phyloP scores from a whole-genome alignment of 2,797 vertebrate genomes.

The Crocodylus rhombifer region DNA sequence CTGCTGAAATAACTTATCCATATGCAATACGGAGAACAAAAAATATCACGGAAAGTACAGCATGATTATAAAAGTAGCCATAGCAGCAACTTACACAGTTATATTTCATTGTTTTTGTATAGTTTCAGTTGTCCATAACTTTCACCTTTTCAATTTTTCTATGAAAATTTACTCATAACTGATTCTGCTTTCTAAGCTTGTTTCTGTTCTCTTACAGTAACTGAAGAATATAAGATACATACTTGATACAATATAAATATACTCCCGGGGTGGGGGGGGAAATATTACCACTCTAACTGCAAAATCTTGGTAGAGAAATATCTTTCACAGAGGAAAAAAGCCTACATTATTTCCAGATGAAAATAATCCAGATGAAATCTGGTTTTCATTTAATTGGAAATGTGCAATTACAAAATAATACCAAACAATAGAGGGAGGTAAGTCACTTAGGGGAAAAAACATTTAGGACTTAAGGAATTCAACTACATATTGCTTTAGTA shows the following conservation, averaged over 20 bases:
- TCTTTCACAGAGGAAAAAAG: background rate
- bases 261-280: too few relatives aligned
- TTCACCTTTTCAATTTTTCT: slow-evolving; percentile 16
- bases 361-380: background rate
- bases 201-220: background rate
- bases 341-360: background rate
- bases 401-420: background rate
- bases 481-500: background rate
- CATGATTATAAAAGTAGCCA: background rate
- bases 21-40: background rate
- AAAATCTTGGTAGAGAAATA: background rate
- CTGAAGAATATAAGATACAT: background rate
- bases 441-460: background rate
- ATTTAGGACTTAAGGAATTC: background rate
- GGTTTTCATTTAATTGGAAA: background rate
- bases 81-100: background rate
- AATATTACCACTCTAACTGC: background rate
- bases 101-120: slow-evolving; percentile 10
- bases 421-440: background rate
- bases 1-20: background rate
- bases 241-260: background rate
- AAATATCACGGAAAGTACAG: background rate
- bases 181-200: background rate
- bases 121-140: slow-evolving; percentile 21
- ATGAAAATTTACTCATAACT: slow-evolving; percentile 1